Base-by-base conservation (phyloP, 2,797 vertebrate species). In the Centropyge bicolor region DNA sequence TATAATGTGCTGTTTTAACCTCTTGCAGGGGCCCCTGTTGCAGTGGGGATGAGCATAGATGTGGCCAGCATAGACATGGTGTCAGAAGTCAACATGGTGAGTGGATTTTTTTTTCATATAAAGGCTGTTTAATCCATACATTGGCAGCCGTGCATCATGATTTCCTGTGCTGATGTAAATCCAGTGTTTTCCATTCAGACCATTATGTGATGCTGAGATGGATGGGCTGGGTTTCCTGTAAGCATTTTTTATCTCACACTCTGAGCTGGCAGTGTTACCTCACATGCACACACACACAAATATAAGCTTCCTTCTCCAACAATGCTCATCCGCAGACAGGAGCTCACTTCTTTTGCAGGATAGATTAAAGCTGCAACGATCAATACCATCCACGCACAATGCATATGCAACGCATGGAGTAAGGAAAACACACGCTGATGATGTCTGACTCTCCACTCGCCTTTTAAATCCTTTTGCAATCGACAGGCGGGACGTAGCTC, bases 71-170 rank as follows among this genome's bases (percentile, higher is more conserved):
- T 98, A 86, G 97, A 98, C 95, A 98, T 97, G 97, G 97, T 98
- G 77, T 98, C 97, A 76, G 97, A 98, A 96, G 97, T 98, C 94
- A 98, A 98, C 93, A 98, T 98, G 97, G 97, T 98, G 94, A 97
- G 97, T 91, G 78, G 8, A 74, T 77, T 38, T 61, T 16, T 31
- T 31, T 31, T 31, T 31, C 63, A 71, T 61, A 60, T 10, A 40
- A 41, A 17, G 3, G 12, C 52, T 60, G 45, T 52, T 48, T 22
- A 31, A 31, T 31, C 27, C 27, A n/a, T 54, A 38, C 45, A 55
- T 10, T 55, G 71, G 64, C 68, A 51, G 66, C 56, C 38, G 8
- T 4, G 43, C 74, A 66, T 17, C 57, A 45, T 48, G 45, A 54
- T 38, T 83, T 24, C 38, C 48, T 51, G 82, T 70, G 80, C 84